Conservation (phyloP, 2,113 vertebrate genomes). For the Riparia riparia region DNA sequence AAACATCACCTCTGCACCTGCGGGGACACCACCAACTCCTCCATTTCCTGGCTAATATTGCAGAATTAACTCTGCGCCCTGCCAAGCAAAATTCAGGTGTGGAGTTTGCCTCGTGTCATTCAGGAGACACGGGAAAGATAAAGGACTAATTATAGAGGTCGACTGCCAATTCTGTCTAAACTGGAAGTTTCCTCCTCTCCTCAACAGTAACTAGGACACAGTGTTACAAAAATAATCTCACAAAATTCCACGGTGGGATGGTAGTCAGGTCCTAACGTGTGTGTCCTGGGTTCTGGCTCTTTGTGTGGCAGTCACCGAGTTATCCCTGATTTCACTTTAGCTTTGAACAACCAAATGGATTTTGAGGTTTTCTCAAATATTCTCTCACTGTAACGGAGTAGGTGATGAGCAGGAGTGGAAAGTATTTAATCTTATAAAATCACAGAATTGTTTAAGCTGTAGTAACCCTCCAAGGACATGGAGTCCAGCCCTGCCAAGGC, state of each 20-base stretch:
- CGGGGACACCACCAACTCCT: background rate
- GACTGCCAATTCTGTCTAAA: background rate
- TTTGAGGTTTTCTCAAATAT: background rate
- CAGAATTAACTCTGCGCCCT: background rate
- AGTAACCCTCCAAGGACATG: background rate
- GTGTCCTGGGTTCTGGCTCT: background rate
- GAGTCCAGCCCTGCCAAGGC: background rate
- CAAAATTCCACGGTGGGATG: background rate
- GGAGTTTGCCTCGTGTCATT: background rate
- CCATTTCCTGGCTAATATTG: background rate
- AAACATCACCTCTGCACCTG: background rate
- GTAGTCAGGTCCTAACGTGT: background rate
- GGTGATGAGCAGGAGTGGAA: background rate
- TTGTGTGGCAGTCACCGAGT: background rate
- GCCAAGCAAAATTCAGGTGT: background rate
- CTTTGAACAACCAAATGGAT: background rate
- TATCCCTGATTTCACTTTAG: background rate
- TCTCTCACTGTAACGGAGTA: background rate
- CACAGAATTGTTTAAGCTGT: background rate
- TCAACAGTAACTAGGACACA: background rate
- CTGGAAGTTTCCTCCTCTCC: background rate
- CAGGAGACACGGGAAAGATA: background rate
- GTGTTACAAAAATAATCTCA: slow-evolving; percentile 10
- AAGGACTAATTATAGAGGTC: background rate
- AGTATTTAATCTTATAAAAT: background rate